Evolutionary conservation across 2,888 invertebrate genomes (phyloP), one percentile per base, ranked within the genome.

Genomic region (Andrena bicolor): DNA sequence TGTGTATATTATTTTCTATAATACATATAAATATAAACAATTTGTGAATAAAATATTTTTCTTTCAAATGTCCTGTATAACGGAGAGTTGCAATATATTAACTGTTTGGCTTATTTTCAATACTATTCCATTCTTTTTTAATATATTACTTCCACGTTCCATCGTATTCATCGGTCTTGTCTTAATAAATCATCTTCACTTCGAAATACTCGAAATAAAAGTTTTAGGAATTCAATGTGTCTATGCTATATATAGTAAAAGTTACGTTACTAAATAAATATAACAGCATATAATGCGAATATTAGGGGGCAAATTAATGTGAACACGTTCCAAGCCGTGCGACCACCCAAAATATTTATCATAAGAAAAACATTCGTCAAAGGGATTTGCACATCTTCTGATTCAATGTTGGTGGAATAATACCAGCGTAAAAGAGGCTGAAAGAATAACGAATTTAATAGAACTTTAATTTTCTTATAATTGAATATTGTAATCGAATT

Each of bases 1-100:
- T 49, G 58, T 64, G n/a, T 53, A 61, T 63, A 60, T 71, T 64
- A 58, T 63, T 69, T 74, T 32, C 49, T 41, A 30, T 48, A 58
- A 64, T 28, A 28, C n/a, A 26, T 73, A 69, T 30, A 51, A 51
- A 65, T 76, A 77, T 66, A 58, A 26, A 71, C 80, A 23, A 61
- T 63, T 53, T 53, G 20, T 51, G 74, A 66, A 53, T 74, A 78
- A 74, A 35, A 63, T 78, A 68, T 61, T 75, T 63, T 68, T 16
- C 41, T 23, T 2, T 51, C 16, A 61, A 74, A 69, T 58, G 53
- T 68, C 20, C 10, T n/a, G 4, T 58, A 49, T 35, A 35, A 64
- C 32, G 64, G n/a, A 35, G 63, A 64, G 13, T 35, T 64, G 26
- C 28, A 35, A 5, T 49, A 64, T 49, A 28, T 63, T 77, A 56